These are phyloP conservation scores for Dryococelus australis DNA, from an alignment of 2,888 invertebrate genomes.

Conservation along the genomic window DNA sequence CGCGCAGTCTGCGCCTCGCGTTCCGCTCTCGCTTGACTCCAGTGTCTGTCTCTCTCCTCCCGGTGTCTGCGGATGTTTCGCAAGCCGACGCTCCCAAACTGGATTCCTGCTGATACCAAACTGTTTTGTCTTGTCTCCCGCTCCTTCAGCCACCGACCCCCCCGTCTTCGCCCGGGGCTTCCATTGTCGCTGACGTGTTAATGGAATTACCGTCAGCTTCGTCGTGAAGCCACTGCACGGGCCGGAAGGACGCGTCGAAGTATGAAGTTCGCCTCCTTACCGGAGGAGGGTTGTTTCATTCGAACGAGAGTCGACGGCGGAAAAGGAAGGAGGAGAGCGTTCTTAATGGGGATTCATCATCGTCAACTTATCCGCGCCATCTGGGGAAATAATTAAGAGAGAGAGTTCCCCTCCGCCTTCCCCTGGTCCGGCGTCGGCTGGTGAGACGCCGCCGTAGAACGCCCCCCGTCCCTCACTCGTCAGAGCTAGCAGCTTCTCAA, in stretches of 20 bases:
- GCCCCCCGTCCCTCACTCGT: too few relatives aligned
- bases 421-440: too few relatives aligned
- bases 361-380: conserved; percentile 9
- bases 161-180: not conserved
- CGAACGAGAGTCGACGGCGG: not conserved
- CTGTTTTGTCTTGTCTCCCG: conserved; percentile 3
- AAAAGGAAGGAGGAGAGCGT: not conserved
- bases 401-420: too few relatives aligned
- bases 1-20: not conserved
- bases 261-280: conserved; percentile 9
- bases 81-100: not conserved
- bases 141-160: not conserved
- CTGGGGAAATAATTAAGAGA: not conserved
- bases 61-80: not conserved
- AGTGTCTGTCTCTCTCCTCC: not conserved
- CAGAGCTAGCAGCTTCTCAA: too few relatives aligned
- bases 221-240: not conserved
- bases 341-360: conserved; percentile 11
- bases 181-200: not conserved
- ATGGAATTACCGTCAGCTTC: not conserved
- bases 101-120: not conserved
- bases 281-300: not conserved
- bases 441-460: too few relatives aligned
- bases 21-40: not conserved
- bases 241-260: not conserved